Evolutionary conservation across 2,888 invertebrate genomes (phyloP).

Genomic region (Trachelus tabidus): DNA sequence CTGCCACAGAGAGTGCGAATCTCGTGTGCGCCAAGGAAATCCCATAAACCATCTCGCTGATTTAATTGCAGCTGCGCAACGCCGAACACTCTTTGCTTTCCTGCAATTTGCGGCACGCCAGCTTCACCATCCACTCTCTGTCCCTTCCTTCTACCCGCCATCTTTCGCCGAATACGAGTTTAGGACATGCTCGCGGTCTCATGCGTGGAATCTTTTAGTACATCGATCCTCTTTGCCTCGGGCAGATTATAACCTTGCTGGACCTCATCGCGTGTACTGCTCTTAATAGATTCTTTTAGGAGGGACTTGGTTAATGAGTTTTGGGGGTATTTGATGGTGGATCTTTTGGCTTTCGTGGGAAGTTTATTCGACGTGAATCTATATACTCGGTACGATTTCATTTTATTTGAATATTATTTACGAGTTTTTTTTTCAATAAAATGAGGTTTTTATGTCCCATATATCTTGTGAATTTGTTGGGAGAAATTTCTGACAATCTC

Average conservation of each 20-base stretch:
- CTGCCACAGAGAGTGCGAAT: not conserved
- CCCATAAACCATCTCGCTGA: slow-evolving; percentile 39
- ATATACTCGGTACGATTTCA: too few relatives aligned
- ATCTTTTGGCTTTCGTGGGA: not conserved
- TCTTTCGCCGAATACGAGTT: not conserved
- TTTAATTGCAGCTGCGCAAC: slow-evolving; percentile 44
- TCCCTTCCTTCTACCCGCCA: not conserved
- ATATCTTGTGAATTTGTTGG: not conserved
- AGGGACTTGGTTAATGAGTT: not conserved
- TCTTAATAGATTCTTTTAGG: not conserved
- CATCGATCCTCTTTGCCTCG: not conserved
- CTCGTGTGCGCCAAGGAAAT: slow-evolving; percentile 24
- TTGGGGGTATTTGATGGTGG: not conserved
- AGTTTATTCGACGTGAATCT: not conserved
- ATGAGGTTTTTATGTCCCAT: not conserved
- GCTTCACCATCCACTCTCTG: not conserved
- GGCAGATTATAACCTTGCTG: not conserved
- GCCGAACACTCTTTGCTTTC: slow-evolving; percentile 28
- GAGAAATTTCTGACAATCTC: not conserved
- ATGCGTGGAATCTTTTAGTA: not conserved
- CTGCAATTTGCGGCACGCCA: slow-evolving; percentile 29
- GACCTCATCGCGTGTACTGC: not conserved
- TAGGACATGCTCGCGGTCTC: not conserved
- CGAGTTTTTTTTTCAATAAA: too few relatives aligned
- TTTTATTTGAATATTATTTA: too few relatives aligned